Base-by-base conservation (phyloP, 2,888 invertebrate species). In the Xestia rhomboidea region DNA sequence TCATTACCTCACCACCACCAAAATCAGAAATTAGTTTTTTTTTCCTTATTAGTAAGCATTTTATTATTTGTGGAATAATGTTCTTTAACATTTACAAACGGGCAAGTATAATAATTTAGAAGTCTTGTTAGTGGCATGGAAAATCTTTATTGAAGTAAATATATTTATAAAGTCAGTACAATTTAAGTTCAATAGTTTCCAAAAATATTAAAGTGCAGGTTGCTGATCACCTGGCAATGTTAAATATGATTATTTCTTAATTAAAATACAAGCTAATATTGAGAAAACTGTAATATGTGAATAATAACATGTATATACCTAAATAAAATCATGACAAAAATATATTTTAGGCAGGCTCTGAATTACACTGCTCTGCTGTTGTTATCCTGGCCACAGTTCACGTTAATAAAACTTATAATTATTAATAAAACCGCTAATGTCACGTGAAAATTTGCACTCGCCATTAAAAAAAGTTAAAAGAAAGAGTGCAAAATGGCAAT, bases 81-180 rank as follows among this genome's bases (percentile, higher is more conserved):
- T 46, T 38, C 21, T 34, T 49, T 10, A 30, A 54, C 27, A 30
- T 57, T 75, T 49, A 34, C 15, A 72, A 60, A 68, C 24, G 63
- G 82, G 75, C 79, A 80, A 79, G 62, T 79, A 46, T 71, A 82
- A 79, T 75, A 87, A 90, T 84, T 84, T 86, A 77, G 80, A 84
- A 93, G 88, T 84, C 76, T 85, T 82, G 88, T 87, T 96, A 97
- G 96, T 97, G 96, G 96, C 96, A 96, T 97, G 96, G 96, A 96
- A 97, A 97, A 97, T 97, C 96, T 97, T 97, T 97, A 97, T 97
- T 97, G 97, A 97, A 97, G 97, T 97, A 97, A 97, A 97, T 97
- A 97, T 97, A 97, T 97, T 97, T 97, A 97, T 97, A 97, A 97
- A 97, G 97, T 97, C 97, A 97, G 97, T 97, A 97, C 97, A 97